These are phyloP conservation scores for Rhopalosiphum maidis DNA, from an alignment of 1,140 invertebrate species.

Conservation along the genomic window DNA sequence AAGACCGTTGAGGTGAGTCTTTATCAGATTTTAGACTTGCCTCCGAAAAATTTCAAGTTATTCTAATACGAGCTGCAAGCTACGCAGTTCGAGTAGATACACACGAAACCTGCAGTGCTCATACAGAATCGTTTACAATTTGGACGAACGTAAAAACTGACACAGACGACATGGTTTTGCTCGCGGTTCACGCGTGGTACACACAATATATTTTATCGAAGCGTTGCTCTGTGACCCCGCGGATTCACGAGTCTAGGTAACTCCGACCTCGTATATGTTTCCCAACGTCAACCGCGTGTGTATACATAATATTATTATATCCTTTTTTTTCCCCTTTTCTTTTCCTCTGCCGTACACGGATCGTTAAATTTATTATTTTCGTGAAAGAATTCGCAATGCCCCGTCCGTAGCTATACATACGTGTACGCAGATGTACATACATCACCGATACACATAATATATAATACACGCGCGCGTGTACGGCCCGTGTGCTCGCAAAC, in stretches of 20 bases:
- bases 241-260: not conserved
- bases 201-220: not conserved
- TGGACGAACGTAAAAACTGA: not conserved
- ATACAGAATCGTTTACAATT: not conserved
- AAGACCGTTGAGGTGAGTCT: too few relatives aligned
- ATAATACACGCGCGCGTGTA: not conserved
- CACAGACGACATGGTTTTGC: not conserved
- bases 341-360: not conserved
- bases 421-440: not conserved
- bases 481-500: not conserved
- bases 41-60: not conserved
- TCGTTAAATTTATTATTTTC: conserved; percentile 43
- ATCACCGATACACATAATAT: not conserved
- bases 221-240: not conserved
- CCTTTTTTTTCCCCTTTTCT: not conserved
- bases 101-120: too few relatives aligned
- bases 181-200: not conserved
- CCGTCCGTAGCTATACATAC: not conserved
- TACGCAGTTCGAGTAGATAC: not conserved
- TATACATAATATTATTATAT: not conserved
- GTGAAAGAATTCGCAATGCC: not conserved
- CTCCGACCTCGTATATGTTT: not conserved
- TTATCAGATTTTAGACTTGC: not conserved
- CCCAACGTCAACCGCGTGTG: not conserved
- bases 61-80: not conserved